phyloP scores from a whole-genome alignment of 2,888 invertebrate genomes.

The Aethes cnicana region DNA sequence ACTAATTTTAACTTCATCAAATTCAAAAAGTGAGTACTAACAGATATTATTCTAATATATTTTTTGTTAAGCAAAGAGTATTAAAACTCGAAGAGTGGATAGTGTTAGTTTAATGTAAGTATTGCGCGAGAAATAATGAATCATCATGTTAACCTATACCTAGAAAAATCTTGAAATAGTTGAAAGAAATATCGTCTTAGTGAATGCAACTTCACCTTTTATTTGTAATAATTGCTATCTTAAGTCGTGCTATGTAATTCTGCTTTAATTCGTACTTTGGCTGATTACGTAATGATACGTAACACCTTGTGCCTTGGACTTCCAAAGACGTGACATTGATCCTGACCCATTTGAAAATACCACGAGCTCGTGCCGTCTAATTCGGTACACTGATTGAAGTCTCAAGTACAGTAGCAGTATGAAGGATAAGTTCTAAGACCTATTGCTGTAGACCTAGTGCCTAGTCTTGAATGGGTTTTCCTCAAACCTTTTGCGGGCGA shows the following conservation, averaged over 20 bases:
- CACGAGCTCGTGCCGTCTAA: conserved; percentile 12
- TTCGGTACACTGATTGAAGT: not conserved
- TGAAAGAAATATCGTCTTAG: not conserved
- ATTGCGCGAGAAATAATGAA: conserved; percentile 4
- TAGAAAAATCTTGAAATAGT: not conserved
- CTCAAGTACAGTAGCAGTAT: not conserved
- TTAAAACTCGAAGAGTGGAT: not conserved
- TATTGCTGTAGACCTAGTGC: too few relatives aligned
- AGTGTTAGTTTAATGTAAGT: not conserved
- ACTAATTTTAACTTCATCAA: conserved; percentile 30
- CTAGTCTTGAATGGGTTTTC: too few relatives aligned
- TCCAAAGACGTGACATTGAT: conserved; percentile 70
- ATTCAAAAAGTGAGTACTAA: conserved; percentile 38
- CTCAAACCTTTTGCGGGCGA: not conserved
- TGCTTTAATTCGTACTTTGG: conserved; percentile 36
- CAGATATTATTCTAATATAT: conserved; percentile 15
- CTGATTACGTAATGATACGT: conserved; percentile 75
- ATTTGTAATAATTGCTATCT: conserved; percentile 19
- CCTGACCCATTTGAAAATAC: conserved; percentile 51
- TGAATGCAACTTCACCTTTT: not conserved
- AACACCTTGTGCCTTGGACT: conserved; percentile 63
- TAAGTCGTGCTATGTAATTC: not conserved
- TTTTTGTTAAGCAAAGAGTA: not conserved
- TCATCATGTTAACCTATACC: conserved; percentile 17
- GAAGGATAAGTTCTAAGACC: not conserved